Evolutionary conservation across 1,140 invertebrate genomes (phyloP).

Genomic region (Dolichoris vasculosae): DNA sequence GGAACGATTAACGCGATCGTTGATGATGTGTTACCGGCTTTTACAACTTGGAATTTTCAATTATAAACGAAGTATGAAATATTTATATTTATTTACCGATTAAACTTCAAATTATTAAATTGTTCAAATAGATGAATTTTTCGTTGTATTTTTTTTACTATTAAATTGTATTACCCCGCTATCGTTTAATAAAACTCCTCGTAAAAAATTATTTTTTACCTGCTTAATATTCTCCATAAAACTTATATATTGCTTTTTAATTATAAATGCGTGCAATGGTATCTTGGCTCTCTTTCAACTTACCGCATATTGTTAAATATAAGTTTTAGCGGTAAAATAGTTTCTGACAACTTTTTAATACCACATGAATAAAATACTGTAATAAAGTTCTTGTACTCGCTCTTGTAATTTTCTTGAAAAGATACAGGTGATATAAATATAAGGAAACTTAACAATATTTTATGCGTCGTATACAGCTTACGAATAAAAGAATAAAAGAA

Average conservation of each 20-base stretch:
- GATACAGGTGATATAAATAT: background rate
- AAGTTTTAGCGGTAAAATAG: background rate
- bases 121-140: background rate
- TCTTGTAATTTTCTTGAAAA: background rate
- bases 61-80: background rate
- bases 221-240: background rate
- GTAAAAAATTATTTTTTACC: background rate
- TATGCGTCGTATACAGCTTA: background rate
- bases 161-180: background rate
- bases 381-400: background rate
- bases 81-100: background rate
- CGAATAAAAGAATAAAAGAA: background rate
- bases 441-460: background rate
- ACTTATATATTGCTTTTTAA: background rate
- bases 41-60: background rate
- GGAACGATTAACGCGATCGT: no score
- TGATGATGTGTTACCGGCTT: background rate
- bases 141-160: background rate
- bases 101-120: background rate
- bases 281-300: background rate
- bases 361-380: background rate
- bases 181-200: background rate
- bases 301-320: background rate
- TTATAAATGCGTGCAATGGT: background rate
- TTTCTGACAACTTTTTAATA: conserved; percentile 8